Conservation (phyloP, 2,888 invertebrate genomes). For the Malthinus flaveolus region DNA sequence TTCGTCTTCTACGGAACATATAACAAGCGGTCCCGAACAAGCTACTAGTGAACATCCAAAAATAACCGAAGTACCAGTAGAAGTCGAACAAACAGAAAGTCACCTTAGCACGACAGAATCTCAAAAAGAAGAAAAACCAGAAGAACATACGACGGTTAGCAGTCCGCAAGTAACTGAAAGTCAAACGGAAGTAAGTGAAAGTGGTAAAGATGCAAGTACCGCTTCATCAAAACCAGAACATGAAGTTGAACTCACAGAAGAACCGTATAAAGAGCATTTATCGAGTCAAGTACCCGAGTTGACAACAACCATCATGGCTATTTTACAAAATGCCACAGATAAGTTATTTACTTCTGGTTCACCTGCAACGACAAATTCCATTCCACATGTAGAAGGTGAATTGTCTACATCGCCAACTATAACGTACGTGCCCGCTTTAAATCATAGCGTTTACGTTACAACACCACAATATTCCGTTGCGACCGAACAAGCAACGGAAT, state of each 20-base stretch:
- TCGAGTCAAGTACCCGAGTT: not conserved
- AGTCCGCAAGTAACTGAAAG: not conserved
- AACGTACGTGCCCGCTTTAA: not conserved
- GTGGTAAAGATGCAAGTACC: conserved; percentile 33
- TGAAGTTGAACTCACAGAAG: not conserved
- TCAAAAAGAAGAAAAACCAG: not conserved
- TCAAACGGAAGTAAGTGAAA: conserved; percentile 44
- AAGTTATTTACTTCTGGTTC: not conserved
- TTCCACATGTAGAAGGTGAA: conserved; percentile 9
- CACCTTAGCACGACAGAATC: not conserved
- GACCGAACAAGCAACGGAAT: conserved; percentile 12
- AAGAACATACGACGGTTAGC: conserved; percentile 2
- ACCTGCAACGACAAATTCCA: not conserved
- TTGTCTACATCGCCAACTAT: conserved; percentile 8
- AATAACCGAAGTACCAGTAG: conserved; percentile 1
- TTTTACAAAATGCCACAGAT: not conserved
- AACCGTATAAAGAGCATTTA: conserved; percentile 1
- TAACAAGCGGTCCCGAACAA: conserved; percentile 12
- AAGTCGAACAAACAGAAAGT: not conserved
- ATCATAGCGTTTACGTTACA: not conserved
- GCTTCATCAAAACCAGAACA: not conserved
- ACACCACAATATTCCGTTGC: conserved; percentile 8
- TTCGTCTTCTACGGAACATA: not conserved
- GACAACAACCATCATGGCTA: too few relatives aligned
- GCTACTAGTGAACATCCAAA: conserved; percentile 13